Evolutionary conservation across 1,140 invertebrate genomes (phyloP), one percentile per base, ranked within the genome.

Genomic region (Tribolium madens): DNA sequence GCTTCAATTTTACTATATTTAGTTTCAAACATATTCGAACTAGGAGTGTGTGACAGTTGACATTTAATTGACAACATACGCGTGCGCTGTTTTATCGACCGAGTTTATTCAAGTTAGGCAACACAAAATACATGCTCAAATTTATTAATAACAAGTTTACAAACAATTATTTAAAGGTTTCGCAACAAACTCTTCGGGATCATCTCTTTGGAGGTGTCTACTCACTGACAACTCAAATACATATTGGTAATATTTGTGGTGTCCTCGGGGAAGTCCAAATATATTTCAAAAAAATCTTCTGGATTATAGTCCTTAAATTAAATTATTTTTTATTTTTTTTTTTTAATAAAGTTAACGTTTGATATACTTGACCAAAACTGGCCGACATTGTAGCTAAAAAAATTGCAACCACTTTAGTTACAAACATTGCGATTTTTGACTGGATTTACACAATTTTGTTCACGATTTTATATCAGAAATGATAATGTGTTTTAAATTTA

Each of bases 241-340:
- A 64, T 64, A 12, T 64, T 64, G 21, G 57, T 33, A 5, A 64
- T 31, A 13, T 64, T 64, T 64, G 7, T 12, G 6, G 57, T 31
- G 57, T 64, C 26, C 13, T 33, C 57, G 1, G 57, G 57, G 57
- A 33, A 64, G n/a, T 64, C 57, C 6, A 33, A 18, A 14, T 64
- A 64, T 3, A 64, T 12, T 6, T 31, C n/a, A 12, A 64, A 64
- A 10, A 12, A 64, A 26, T 64, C 17, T 3, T 31, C 57, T 7
- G 21, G 21, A 26, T 26, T 26, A 4, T 26, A 3, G 21, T 26
- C 21, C 21, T 26, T 26, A 26, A 26, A 26, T 26, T 26, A 4
- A 26, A 26, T 26, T 26, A 26, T 26, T 26, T 26, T 26, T 0
- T 21, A 21, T 26, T 4, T 5, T 26, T 4, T 26, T 26, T 3